These are phyloP conservation scores for Acipenser transmontanus DNA, from an alignment of 2,797 vertebrate genomes.

Conservation along the genomic window DNA sequence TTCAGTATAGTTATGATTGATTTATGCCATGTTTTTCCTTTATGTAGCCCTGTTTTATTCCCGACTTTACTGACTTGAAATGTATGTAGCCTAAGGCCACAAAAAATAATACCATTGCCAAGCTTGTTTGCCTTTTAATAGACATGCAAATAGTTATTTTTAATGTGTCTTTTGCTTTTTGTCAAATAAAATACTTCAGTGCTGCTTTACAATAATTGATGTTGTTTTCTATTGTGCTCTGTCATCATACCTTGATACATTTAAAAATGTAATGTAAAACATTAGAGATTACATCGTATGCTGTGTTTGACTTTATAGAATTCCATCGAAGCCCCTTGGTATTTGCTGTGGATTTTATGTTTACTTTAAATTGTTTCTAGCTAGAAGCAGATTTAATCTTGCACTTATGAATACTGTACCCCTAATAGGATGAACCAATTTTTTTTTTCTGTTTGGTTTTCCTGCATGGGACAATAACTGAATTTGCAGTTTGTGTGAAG, in stretches of 20 bases:
- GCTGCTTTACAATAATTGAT: no score
- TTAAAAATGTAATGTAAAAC: not conserved
- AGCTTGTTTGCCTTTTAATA: not conserved
- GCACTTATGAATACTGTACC: no score
- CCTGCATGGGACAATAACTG: no score
- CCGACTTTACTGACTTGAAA: conserved; percentile 47
- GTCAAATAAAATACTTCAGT: no score
- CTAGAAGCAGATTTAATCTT: no score
- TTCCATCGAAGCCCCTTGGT: not conserved
- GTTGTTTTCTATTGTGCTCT: no score
- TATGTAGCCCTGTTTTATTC: conserved; percentile 51
- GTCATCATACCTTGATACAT: not conserved
- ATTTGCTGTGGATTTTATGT: not conserved
- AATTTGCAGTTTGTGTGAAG: no score
- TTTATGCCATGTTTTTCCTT: conserved; percentile 46
- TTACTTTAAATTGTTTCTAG: conserved; percentile 1
- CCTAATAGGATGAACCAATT: no score
- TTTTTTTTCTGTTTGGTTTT: no score
- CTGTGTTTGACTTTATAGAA: not conserved
- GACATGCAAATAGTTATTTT: not conserved
- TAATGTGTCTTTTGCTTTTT: no score
- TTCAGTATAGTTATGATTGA: conserved; percentile 49
- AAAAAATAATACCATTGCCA: conserved; percentile 35
- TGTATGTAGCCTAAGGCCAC: conserved; percentile 66
- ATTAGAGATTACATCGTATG: not conserved